These are phyloP conservation scores for Pogoniulus pusillus DNA, from an alignment of 2,797 vertebrate species.

Conservation along the genomic window DNA sequence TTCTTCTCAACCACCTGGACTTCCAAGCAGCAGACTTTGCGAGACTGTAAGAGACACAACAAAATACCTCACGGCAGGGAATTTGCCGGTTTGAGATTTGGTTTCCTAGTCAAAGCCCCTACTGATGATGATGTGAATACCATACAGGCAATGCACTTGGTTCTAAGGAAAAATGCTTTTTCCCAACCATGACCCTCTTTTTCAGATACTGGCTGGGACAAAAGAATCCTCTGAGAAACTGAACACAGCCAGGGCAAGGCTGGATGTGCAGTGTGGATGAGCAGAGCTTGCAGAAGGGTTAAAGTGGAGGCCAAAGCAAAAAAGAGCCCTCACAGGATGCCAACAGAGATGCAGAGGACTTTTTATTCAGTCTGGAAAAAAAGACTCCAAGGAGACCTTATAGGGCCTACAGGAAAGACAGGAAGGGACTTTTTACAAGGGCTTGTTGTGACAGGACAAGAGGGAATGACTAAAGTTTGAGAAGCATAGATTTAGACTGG, in stretches of 20 bases:
- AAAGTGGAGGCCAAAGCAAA: not conserved
- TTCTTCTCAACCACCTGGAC: constrained; percentile 66
- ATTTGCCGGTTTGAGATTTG: not conserved
- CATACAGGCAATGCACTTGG: not conserved
- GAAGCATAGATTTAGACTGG: too few relatives aligned
- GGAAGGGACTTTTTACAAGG: too few relatives aligned
- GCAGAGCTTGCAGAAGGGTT: not conserved
- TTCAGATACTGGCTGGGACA: not conserved
- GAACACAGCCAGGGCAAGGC: not conserved
- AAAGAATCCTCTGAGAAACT: not conserved
- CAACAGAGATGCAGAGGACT: not conserved
- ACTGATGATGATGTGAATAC: not conserved
- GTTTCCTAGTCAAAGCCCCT: not conserved
- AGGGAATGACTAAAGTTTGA: too few relatives aligned
- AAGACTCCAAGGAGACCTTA: too few relatives aligned
- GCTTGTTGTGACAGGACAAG: too few relatives aligned
- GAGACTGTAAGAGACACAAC: constrained; percentile 67
- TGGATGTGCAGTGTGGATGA: not conserved
- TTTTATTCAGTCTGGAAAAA: not conserved
- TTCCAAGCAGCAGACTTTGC: constrained; percentile 74
- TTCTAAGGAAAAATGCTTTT: not conserved
- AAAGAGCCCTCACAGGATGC: not conserved
- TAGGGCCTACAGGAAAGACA: too few relatives aligned
- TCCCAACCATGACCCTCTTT: not conserved
- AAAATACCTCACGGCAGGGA: not conserved